These are phyloP conservation scores for Heteromurus nitidus DNA, from an alignment of 2,888 invertebrate genomes.

Conservation along the genomic window DNA sequence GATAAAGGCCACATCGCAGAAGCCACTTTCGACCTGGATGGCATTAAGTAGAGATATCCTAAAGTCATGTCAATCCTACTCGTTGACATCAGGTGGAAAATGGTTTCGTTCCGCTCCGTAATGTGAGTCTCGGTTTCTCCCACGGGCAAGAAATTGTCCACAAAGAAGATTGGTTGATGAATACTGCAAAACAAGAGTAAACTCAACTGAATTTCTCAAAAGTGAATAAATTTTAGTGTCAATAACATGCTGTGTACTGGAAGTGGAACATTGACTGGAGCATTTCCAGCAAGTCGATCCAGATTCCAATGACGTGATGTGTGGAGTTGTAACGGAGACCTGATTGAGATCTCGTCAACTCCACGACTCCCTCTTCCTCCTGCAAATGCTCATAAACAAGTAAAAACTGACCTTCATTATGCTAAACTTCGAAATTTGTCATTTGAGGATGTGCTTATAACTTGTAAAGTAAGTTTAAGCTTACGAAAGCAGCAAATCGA, in stretches of 20 bases:
- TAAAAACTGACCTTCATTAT: not conserved
- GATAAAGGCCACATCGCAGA: conserved; percentile 19
- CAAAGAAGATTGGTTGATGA: not conserved
- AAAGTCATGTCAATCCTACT: conserved; percentile 1
- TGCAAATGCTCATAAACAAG: conserved; percentile 81
- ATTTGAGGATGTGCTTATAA: not conserved
- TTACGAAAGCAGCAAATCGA: conserved; percentile 16
- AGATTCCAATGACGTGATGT: not conserved
- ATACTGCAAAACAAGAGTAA: not conserved
- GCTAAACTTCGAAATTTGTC: not conserved
- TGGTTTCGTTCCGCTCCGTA: conserved; percentile 11
- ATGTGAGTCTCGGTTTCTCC: not conserved
- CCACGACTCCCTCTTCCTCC: conserved; percentile 12
- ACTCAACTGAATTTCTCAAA: not conserved
- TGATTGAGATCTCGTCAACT: not conserved
- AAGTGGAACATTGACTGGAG: conserved; percentile 20
- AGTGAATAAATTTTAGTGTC: not conserved
- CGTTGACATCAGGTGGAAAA: not conserved
- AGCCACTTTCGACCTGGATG: not conserved
- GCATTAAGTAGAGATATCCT: conserved; percentile 19
- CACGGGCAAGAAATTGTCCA: not conserved
- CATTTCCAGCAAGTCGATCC: not conserved
- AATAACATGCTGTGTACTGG: conserved; percentile 8
- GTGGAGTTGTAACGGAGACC: not conserved
- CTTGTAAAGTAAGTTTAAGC: not conserved